Evolutionary conservation across 2,888 invertebrate genomes (phyloP), one percentile per base, ranked within the genome.

Genomic region (Cistogaster globosa): DNA sequence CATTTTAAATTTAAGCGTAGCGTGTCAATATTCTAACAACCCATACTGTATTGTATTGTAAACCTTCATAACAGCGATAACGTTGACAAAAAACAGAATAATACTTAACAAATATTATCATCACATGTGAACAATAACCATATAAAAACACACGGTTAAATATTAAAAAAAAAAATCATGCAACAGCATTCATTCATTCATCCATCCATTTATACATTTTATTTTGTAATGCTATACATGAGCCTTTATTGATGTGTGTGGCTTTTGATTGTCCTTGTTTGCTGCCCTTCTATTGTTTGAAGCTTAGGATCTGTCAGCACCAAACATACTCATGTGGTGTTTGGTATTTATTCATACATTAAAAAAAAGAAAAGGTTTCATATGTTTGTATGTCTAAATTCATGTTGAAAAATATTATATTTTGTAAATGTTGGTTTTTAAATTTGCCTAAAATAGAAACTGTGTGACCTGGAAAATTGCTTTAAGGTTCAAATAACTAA

Each of bases 221-320:
- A 16, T 22, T 63, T 71, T 55, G 32, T n/a, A 78, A 78, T 36
- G 65, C 69, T 63, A 32, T 69, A 79, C 53, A 38, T 65, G 63
- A 69, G 75, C 69, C 69, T 79, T 71, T 71, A 82, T 82, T 79
- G 85, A 79, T 82, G 65, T 82, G 77, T 77, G 77, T 77, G 72
- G 55, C 55, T 75, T 63, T 51, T 48, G 78, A 72, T 82, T 85
- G 78, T 69, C 69, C 85, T 82, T 82, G 79, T 85, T 16, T 63
- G 58, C 48, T 79, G 78, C 62, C 63, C 60, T 71, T 79, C 71
- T 79, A 85, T 85, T 85, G 85, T 85, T 82, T 62, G 53, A 12
- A 79, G 82, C 85, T 85, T 85, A 85, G 78, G 51, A 82, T 75
- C 85, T 85, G 82, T 82, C 85, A 85, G 55, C 71, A 58, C 8